Conservation (phyloP, 2,113 vertebrate genomes). For the Alouatta palliata region DNA sequence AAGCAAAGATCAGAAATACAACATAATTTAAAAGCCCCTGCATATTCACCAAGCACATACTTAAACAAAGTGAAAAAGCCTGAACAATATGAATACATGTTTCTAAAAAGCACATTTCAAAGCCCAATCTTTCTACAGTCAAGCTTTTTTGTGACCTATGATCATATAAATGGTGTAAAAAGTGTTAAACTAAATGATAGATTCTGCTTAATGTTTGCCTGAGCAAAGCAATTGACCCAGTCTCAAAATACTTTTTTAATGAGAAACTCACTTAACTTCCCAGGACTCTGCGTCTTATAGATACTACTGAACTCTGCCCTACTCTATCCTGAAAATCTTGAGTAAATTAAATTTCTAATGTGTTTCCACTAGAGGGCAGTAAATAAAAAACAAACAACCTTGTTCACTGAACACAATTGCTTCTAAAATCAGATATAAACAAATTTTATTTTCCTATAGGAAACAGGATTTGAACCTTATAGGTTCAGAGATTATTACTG, state of each 20-base stretch:
- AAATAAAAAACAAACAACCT: slow-evolving; percentile 47
- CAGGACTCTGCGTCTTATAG: neutral
- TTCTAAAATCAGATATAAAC: slow-evolving; percentile 41
- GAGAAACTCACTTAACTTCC: neutral
- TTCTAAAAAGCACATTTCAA: neutral
- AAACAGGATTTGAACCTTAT: too few species aligned
- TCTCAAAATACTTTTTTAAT: neutral
- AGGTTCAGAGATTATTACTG: neutral
- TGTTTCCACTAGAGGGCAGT: slow-evolving; percentile 69
- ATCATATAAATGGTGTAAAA: neutral
- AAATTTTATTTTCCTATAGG: slow-evolving; percentile 31
- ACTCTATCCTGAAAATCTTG: neutral
- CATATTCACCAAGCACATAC: neutral
- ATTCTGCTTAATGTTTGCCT: neutral
- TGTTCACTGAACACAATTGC: slow-evolving; percentile 31
- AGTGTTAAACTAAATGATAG: neutral
- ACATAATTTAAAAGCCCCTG: neutral
- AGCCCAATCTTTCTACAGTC: neutral
- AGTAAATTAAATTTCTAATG: slow-evolving; percentile 51
- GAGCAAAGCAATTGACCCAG: neutral
- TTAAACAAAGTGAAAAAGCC: neutral
- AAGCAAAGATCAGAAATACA: neutral
- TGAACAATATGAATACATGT: neutral
- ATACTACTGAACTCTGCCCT: neutral
- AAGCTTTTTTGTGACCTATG: neutral